phyloP scores from a whole-genome alignment of 2,888 invertebrate species.

The Neocrepidodera transversa region DNA sequence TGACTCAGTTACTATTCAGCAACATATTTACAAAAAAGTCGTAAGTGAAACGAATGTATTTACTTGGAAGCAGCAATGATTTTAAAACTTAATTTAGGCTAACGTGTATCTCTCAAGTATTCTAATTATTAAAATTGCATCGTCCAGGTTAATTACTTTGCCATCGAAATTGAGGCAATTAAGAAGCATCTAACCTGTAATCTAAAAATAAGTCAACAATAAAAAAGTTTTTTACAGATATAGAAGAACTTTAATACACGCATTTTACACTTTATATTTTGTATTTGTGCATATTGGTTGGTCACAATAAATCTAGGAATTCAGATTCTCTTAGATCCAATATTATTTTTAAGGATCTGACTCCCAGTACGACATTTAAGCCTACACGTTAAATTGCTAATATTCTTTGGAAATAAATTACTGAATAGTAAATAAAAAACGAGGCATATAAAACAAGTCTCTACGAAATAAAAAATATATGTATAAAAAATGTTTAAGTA shows the following conservation, averaged over 20 bases:
- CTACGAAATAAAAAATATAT: neutral
- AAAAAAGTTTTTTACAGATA: too few relatives aligned
- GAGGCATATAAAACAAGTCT: neutral
- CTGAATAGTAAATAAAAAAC: neutral
- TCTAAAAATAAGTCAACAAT: neutral
- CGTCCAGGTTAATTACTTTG: too few relatives aligned
- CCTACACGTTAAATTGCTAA: neutral
- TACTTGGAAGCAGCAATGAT: conserved; percentile 10
- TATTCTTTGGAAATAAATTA: conserved; percentile 9
- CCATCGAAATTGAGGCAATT: too few relatives aligned
- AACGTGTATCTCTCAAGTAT: too few relatives aligned
- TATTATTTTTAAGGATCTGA: too few relatives aligned
- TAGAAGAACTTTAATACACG: too few relatives aligned
- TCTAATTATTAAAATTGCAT: too few relatives aligned
- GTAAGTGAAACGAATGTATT: conserved; percentile 3
- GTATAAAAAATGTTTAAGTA: neutral
- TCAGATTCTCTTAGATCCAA: too few relatives aligned
- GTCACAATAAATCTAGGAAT: too few relatives aligned
- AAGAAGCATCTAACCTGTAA: too few relatives aligned
- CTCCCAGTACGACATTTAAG: neutral
- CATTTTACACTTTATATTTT: too few relatives aligned
- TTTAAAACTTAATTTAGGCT: too few relatives aligned
- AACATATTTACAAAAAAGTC: conserved; percentile 31
- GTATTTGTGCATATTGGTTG: neutral
- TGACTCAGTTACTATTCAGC: conserved; percentile 23